Conservation (phyloP, 2,797 vertebrate genomes). For the Lemur catta region DNA sequence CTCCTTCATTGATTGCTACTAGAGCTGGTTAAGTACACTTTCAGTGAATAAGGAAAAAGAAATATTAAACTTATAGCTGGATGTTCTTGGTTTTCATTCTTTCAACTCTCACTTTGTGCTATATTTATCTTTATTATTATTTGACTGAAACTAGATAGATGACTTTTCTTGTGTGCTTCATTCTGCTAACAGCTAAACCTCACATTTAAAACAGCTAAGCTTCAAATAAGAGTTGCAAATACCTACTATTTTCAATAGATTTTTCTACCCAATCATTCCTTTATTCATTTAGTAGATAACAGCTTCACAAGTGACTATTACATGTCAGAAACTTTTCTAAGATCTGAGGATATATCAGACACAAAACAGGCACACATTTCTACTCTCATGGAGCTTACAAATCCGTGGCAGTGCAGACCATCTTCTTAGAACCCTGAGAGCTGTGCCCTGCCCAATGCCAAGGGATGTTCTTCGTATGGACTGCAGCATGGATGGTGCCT, state of each 20-base stretch:
- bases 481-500: fast-evolving
- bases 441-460: fast-evolving
- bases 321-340: neutral
- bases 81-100: neutral
- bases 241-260: neutral
- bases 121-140: neutral
- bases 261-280: neutral
- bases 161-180: neutral
- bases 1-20: neutral
- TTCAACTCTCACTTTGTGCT: neutral
- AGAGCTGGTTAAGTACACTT: neutral
- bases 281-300: neutral
- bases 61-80: neutral
- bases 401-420: fast-evolving
- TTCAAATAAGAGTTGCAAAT: neutral
- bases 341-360: neutral
- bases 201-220: neutral
- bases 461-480: neutral
- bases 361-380: neutral
- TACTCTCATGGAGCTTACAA: neutral
- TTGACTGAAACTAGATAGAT: neutral
- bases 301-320: neutral
- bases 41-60: neutral
- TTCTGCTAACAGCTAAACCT: neutral
- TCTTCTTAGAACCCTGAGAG: neutral